Base-by-base conservation (phyloP, 2,888 invertebrate species). In the Tridacna gigas region DNA sequence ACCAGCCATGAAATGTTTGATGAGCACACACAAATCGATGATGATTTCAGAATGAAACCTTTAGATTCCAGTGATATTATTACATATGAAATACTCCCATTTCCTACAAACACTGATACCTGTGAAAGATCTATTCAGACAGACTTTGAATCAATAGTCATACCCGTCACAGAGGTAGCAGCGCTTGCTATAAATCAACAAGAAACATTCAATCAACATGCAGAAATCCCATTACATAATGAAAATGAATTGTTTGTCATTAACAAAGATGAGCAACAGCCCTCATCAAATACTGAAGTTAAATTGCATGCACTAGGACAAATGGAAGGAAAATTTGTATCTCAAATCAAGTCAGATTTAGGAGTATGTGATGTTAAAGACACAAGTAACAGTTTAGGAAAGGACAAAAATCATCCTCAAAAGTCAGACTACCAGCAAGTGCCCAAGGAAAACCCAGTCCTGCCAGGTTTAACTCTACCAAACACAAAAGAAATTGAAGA, bases 401-500 rank as follows among this genome's bases (percentile, higher is more conserved):
- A n/a, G 11, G 45, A 20, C 7, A 37, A 37, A 20, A 15, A 15
- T 9, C 1, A 20, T 56, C 18, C 15, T 20, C 56, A 3, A 20
- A 63, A 47, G 28, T 37, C 60, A 7, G 37, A 37, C 7, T 37
- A 37, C 37, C 7, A 37, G 2, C 37, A 37, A 7, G 2, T 28
- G 9, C 22, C 51, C 12, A 66, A 0, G n/a, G 63, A 74, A 51
- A 20, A 45, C 51, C 45, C 51, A 25, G n/a, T 78, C 13, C 65
- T 80, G 12, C 82, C 80, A 28, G 80, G 80, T 22, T 80, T 82
- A 61, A 82, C 78, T 18, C 47, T 82, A 20, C 86, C 86, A 63
- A 86, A 86, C 75, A 80, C 86, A 74, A 83, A 86, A 60, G 92
- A 92, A 75, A 90, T 93, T 78, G 90, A 91, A 56, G 91, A 89